Base-by-base conservation (phyloP, 2,797 vertebrate genomes). In the Coregonus suidteri region DNA sequence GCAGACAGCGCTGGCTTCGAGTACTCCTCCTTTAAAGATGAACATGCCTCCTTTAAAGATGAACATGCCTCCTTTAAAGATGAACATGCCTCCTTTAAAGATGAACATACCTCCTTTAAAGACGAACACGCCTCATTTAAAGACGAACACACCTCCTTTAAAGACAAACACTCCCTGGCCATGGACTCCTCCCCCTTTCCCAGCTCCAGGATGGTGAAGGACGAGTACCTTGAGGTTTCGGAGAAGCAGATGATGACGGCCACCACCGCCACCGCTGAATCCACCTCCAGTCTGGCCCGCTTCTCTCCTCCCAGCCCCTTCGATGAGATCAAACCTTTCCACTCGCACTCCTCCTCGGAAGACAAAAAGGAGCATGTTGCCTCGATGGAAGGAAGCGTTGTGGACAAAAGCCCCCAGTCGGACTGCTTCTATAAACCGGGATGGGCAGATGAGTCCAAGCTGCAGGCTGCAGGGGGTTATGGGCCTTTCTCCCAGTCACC, bases 221-320 rank as follows among this genome's bases (percentile, higher is more conserved):
- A 98, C 18, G 96, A 97, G 77, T 99, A 98, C 84, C 87, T 99
- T 75, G 96, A 99, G 86, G 97, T 98, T 69, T 96, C 96, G 9
- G 94, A 97, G 79, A 96, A 95, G 89, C 91, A 93, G 59, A 67
- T 71, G 15, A 82, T 83, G 4, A 82, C 82, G 0, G 56, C 90
- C 70, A 84, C 89, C 76, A 89, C 92, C 75, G 84, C 93, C 69
- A 88, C 86, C 0, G 91, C 88, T 18, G 95, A 95, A 80, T 94
- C 95, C 54, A 91, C 95, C 14, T 90, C 96, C 56, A 90, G 91
- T 79, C 88, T 95, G 79, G 90, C 94, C 52, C 94, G 90, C 71
- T 94, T 96, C 82, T 95, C 96, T 66, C 93, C 91, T 0, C 84
- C 93, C 75, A 95, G 95, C 84, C 95, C 94, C 0, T 95, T 93